Evolutionary conservation across 2,888 invertebrate species (phyloP), one percentile per base, ranked within the genome.

Genomic region (Thysanoteuthis rhombus): DNA sequence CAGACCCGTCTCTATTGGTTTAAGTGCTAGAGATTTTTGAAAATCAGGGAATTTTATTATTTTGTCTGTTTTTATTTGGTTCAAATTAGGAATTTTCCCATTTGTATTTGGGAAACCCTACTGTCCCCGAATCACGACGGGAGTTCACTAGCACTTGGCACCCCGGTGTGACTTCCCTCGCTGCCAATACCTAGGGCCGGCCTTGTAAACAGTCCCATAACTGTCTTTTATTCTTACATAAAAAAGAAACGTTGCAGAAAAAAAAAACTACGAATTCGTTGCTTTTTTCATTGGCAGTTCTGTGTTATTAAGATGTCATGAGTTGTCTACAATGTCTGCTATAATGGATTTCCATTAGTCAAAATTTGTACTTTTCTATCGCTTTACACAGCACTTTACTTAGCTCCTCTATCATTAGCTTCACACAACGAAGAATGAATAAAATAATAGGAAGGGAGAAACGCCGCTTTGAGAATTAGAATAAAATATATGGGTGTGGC

Each of bases 281-380:
- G n/a, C 75, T 75, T n/a, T 75, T 75, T 75, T n/a, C 75, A 75
- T 16, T n/a, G n/a, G 75, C n/a, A n/a, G 75, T 19, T 75, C 75
- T 75, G 52, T 52, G 75, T 12, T 75, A 75, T 75, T 75, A 75
- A 75, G n/a, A 75, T 75, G 75, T 75, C 75, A n/a, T 75, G 75
- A 12, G 75, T 75, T 75, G n/a, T 75, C 75, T 75, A 12, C 36
- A 75, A n/a, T n/a, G 75, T 12, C n/a, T 75, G 75, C 75, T n/a
- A 75, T 75, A 75, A 75, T 75, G 75, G 75, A n/a, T 75, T 75
- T 75, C 75, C 75, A 75, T 75, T 75, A 75, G 75, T 75, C 75
- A 75, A 75, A 75, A 75, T 75, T n/a, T 75, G n/a, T 12, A n/a
- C n/a, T 75, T 75, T 75, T n/a, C 75, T 75, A 75, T 75, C 75